Evolutionary conservation across 2,113 vertebrate species (phyloP), one percentile per base, ranked within the genome.

Genomic region (Regulus satrapa): DNA sequence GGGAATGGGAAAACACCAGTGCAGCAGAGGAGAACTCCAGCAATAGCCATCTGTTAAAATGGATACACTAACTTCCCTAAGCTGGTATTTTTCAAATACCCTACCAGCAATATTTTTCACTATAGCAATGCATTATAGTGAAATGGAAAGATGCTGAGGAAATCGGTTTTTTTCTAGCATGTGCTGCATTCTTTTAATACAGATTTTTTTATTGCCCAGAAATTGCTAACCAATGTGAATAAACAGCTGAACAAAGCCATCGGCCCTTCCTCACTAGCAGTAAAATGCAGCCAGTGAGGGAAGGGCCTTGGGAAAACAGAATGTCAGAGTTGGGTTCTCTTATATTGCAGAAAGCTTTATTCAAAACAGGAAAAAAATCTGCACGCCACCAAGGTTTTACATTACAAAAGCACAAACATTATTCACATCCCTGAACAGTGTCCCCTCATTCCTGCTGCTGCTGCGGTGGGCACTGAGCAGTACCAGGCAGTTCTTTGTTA

Each of bases 81-180:
- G 89, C 71, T 17, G n/a, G 59, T 89, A 49, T 73, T 94, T 95
- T 93, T 96, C 71, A 85, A 52, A 88, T 38, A 89, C 48, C 78
- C 64, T 77, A n/a, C 59, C 7, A 93, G 86, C 84, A 92, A 54
- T 90, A 88, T 89, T 94, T 84, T 48, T 84, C 46, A 88, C 91
- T 69, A 71, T 10, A 62, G 56, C 29, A 8, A 72, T 88, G 81
- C 74, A 62, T 61, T 89, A 56, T 5, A 64, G 71, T 41, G 85
- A 88, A 94, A 88, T 43, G 49, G 52, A 67, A 93, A 97, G 93
- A 78, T 95, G 92, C 93, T 95, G 95, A 96, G 72, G 85, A 94
- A 81, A 73, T 81, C 0, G 18, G 45, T 96, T 97, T 91, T 95
- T 91, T 95, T 88, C 81, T 68, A 90, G 89, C 71, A 41, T 85